These are phyloP conservation scores for Heliocidaris tuberculata DNA, from an alignment of 35 echinoderm and acorn worm species.

Conservation along the genomic window DNA sequence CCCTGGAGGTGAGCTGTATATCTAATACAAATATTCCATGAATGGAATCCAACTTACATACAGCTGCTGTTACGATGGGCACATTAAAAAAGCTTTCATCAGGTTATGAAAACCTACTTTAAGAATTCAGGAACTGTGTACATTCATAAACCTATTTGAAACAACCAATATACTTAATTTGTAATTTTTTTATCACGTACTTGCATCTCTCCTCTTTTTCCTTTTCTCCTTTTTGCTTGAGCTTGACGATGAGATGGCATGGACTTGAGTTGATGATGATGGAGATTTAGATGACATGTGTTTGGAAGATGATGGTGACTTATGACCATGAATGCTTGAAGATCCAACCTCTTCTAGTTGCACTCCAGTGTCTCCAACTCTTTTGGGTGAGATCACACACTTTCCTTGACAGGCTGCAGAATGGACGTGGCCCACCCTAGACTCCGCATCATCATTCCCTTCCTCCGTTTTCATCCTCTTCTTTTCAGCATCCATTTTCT, in stretches of 20 bases:
- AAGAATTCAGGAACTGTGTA: too few species aligned
- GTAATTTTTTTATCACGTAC: conserved; percentile 63
- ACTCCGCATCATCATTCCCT: background rate
- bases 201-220: conserved; percentile 83
- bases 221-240: conserved; percentile 48
- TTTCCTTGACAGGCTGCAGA: conserved; percentile 15
- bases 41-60: too few species aligned
- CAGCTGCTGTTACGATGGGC: too few species aligned
- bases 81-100: too few species aligned
- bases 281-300: background rate
- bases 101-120: too few species aligned
- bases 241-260: conserved; percentile 23
- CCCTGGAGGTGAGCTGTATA: too few species aligned
- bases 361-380: background rate
- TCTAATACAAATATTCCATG: too few species aligned
- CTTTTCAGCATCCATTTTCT: background rate
- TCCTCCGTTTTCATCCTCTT: background rate
- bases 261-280: conserved; percentile 7
- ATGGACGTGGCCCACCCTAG: background rate
- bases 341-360: background rate
- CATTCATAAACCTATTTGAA: too few species aligned
- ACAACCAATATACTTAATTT: background rate
- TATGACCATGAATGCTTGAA: background rate
- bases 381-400: background rate
- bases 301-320: background rate